Conservation (phyloP, 1,140 invertebrate genomes). For the Pseudachorutes palmiensis region DNA sequence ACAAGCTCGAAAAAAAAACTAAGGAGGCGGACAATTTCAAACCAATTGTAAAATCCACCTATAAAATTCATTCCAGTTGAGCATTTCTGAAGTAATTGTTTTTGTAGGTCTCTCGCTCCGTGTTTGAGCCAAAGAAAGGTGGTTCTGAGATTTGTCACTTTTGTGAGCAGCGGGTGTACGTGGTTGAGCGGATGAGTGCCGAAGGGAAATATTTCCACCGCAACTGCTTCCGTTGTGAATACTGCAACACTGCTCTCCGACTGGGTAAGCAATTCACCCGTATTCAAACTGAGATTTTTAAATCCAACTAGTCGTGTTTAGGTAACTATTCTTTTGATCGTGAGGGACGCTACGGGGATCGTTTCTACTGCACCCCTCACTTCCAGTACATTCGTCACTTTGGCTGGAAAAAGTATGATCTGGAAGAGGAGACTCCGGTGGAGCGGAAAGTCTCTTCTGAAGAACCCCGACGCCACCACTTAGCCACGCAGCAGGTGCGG, state of each 20-base stretch:
- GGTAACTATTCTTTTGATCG: slow-evolving; percentile 66
- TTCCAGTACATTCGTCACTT: slow-evolving; percentile 42
- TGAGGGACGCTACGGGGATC: slow-evolving; percentile 59
- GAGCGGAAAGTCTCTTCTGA: too few species aligned
- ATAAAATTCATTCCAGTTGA: slow-evolving; percentile 6
- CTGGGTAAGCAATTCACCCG: slow-evolving; percentile 49
- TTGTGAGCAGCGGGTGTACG: slow-evolving; percentile 76
- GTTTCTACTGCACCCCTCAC: slow-evolving; percentile 75
- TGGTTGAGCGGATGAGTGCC: slow-evolving; percentile 75
- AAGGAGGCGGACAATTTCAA: slow-evolving; percentile 9
- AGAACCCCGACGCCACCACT: background rate
- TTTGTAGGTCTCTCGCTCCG: slow-evolving; percentile 51
- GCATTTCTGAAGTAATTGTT: slow-evolving; percentile 19
- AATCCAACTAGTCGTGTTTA: slow-evolving; percentile 30
- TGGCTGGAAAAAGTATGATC: slow-evolving; percentile 38
- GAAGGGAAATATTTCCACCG: slow-evolving; percentile 81
- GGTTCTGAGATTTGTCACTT: slow-evolving; percentile 75
- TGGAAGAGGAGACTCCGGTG: too few species aligned
- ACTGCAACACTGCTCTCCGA: slow-evolving; percentile 59
- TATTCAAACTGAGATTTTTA: background rate
- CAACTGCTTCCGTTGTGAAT: slow-evolving; percentile 70
- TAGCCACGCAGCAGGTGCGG: background rate
- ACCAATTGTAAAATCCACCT: slow-evolving; percentile 19
- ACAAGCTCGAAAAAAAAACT: slow-evolving; percentile 49
- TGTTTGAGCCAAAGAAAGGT: slow-evolving; percentile 52